These are phyloP conservation scores for Aleiodes leptofemur DNA, from an alignment of 2,888 invertebrate species.

Conservation along the genomic window DNA sequence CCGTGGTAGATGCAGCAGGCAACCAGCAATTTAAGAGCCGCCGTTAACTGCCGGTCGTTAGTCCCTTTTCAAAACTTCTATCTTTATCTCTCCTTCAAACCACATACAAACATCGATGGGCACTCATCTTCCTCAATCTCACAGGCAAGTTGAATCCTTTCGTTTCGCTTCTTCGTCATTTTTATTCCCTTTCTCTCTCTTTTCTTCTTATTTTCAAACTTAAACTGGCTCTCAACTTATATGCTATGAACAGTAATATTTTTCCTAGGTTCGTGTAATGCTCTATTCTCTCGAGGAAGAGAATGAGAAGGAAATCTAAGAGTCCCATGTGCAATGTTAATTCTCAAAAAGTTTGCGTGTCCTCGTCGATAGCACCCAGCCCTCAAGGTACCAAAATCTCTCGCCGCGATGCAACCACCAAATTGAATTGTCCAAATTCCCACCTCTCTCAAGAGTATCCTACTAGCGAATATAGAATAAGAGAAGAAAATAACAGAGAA, in stretches of 20 bases:
- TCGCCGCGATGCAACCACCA: constrained; percentile 61
- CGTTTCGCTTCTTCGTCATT: constrained; percentile 34
- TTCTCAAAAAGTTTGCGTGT: constrained; percentile 67
- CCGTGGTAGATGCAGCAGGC: constrained; percentile 64
- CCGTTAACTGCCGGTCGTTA: constrained; percentile 76
- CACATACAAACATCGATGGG: constrained; percentile 46
- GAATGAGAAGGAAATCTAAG: not conserved
- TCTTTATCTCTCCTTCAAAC: constrained; percentile 65
- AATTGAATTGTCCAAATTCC: constrained; percentile 72
- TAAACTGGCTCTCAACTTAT: constrained; percentile 26
- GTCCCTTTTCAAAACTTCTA: constrained; percentile 76
- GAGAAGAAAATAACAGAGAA: not conserved
- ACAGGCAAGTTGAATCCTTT: constrained; percentile 24
- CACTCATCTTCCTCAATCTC: constrained; percentile 41
- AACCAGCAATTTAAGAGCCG: constrained; percentile 76
- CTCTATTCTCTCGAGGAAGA: not conserved
- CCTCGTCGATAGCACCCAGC: constrained; percentile 58
- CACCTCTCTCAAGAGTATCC: constrained; percentile 51
- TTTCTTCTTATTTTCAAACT: not conserved
- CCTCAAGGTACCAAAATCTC: constrained; percentile 57
- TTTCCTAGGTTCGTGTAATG: not conserved
- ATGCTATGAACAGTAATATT: constrained; percentile 4
- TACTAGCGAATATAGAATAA: not conserved
- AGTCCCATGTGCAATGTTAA: constrained; percentile 62
- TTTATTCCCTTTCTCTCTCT: constrained; percentile 17